Evolutionary conservation across 1,140 invertebrate genomes (phyloP).

Genomic region (Psix sp.): DNA sequence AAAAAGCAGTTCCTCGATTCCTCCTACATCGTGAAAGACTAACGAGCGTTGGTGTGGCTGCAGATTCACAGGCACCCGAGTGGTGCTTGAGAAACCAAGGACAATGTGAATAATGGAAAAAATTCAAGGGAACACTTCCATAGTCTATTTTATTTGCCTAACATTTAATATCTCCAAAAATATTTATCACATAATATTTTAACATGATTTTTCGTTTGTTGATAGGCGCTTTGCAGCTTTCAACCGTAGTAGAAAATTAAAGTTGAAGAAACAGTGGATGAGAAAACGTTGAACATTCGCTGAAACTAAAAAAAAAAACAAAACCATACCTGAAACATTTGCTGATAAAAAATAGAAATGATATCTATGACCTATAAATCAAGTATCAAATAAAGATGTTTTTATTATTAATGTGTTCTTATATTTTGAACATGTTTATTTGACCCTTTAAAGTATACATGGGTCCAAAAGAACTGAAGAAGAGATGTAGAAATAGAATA

Average conservation of each 20-base stretch:
- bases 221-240: constrained; percentile 6
- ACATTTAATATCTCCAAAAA: constrained; percentile 54
- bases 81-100: constrained; percentile 89
- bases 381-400: too few relatives aligned
- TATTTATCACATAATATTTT: constrained; percentile 45
- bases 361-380: too few relatives aligned
- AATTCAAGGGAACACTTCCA: not conserved
- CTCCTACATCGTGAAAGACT: constrained; percentile 83
- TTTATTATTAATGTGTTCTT: too few relatives aligned
- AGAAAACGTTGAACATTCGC: too few relatives aligned
- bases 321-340: too few relatives aligned
- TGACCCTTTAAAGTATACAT: too few relatives aligned
- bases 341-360: too few relatives aligned
- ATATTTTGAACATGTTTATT: too few relatives aligned
- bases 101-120: constrained; percentile 73
- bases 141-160: constrained; percentile 35
- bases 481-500: too few relatives aligned
- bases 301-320: too few relatives aligned
- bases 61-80: constrained; percentile 85
- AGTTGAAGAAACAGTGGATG: too few relatives aligned
- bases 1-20: constrained; percentile 82
- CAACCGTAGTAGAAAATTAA: constrained; percentile 23
- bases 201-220: constrained; percentile 45
- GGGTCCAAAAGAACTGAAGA: too few relatives aligned
- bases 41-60: constrained; percentile 81